Conservation (phyloP, 2,797 vertebrate species). For the Sebastes flavidus region DNA sequence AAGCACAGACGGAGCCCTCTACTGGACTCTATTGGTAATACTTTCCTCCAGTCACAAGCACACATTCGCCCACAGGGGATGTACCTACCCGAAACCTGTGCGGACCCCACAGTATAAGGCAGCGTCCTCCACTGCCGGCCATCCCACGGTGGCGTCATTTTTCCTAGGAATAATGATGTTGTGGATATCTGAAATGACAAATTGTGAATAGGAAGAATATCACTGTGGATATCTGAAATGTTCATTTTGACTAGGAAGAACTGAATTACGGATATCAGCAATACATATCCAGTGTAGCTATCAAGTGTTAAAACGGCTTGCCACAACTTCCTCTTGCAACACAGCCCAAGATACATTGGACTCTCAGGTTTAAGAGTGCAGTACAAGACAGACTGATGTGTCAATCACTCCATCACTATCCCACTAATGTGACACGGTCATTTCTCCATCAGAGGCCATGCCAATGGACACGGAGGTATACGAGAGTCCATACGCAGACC, state of each 20-base stretch:
- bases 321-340: not conserved
- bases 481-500: conserved; percentile 96
- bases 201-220: not conserved
- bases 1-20: too few relatives aligned
- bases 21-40: too few relatives aligned
- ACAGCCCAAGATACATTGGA: not conserved
- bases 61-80: too few relatives aligned
- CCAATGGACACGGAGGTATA: conserved; percentile 96
- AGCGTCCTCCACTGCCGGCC: too few relatives aligned
- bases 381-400: not conserved
- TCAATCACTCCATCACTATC: not conserved
- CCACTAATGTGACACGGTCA: not conserved
- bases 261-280: too few relatives aligned
- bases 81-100: too few relatives aligned
- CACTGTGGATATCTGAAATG: too few relatives aligned
- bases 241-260: too few relatives aligned
- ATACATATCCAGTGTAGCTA: too few relatives aligned
- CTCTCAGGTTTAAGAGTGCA: not conserved
- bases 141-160: not conserved
- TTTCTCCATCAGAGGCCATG: conserved; percentile 79
- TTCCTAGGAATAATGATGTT: not conserved
- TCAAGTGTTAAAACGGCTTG: not conserved
- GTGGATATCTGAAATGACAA: not conserved
- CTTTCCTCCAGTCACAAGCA: too few relatives aligned
- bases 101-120: too few relatives aligned